A percentile compares a stretch with the other conserved stretches of the same genome.
Conservation (phyloP, 2,797 vertebrate genomes). For the Thunnus albacares region DNA sequence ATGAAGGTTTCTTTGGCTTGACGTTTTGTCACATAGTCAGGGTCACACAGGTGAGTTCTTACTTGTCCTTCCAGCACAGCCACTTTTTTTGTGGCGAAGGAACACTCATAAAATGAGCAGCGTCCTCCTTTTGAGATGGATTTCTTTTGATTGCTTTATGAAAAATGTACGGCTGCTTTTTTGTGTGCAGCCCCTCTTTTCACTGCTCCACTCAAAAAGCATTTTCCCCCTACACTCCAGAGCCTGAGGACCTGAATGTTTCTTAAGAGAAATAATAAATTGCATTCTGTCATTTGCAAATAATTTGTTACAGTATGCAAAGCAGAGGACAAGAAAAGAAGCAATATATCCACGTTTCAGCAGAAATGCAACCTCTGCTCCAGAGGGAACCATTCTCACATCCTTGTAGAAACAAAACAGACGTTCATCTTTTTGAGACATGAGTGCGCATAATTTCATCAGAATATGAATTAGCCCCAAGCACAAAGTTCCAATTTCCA, state of each 20-base stretch:
- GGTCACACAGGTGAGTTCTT: constrained; percentile 9
- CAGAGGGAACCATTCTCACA: constrained; percentile 3
- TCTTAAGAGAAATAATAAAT: constrained; percentile 34
- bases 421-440: constrained; percentile 2
- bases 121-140: constrained; percentile 18
- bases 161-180: constrained; percentile 5
- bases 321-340: constrained; percentile 21
- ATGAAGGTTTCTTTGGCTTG: not conserved
- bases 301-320: constrained; percentile 28
- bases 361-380: constrained; percentile 25
- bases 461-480: constrained; percentile 9
- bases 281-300: constrained; percentile 31
- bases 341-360: constrained; percentile 21
- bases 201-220: constrained; percentile 12
- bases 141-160: constrained; percentile 37
- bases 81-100: constrained; percentile 5
- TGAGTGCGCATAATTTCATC: constrained; percentile 1
- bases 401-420: constrained; percentile 20
- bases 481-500: not conserved
- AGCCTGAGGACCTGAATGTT: constrained; percentile 3
- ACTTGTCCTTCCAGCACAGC: constrained; percentile 6
- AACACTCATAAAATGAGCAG: constrained; percentile 18
- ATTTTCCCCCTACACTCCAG: not conserved
- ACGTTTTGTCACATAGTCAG: constrained; percentile 28
- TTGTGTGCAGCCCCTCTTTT: constrained; percentile 22